Base-by-base conservation (phyloP, 2,113 vertebrate genomes). In the Hippopotamus amphibius region DNA sequence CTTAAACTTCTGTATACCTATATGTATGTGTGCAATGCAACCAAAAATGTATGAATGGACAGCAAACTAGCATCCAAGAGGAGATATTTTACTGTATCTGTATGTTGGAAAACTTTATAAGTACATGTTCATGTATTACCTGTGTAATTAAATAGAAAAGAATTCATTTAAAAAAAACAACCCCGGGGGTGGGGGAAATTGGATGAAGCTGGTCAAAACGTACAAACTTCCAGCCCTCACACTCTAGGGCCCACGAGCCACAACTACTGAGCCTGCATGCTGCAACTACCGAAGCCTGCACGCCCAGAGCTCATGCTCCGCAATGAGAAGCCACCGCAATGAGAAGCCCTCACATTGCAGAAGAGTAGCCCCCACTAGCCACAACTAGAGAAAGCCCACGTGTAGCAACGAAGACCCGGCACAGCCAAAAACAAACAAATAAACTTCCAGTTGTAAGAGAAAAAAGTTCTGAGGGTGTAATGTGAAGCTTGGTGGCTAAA, bases 101-200 rank as follows among this genome's bases (percentile, higher is more conserved):
- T 22, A 46, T 65, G 71, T 72, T 55, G 63, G 22, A 37, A 72
- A 86, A 48, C 50, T 24, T 68, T 86, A 57, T 57, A 80, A 61
- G 19, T 28, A 21, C 7, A n/a, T 50, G 12, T 92, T 48, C 30
- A 7, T 11, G 11, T 41, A 43, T 53, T 43, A 37, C 33, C 24
- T 61, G 41, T 63, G 22, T 22, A 76, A 88, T 88, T 76, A 30
- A 61, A 43, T 53, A 37, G 50, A n/a, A 81, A 87, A 68, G 4
- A 48, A 91, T 10, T 57, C 43, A 63, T 63, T 92, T 83, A 22
- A 46, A 57, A 46, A 57, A 48, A 85, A 17, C 30, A 33, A 7
- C 3, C 3, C 30, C 1, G 0, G 37, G 46, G 5, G 5, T 46
- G 22, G 43, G 33, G 28, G 21, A n/a, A n/a, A 65, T 26, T n/a